phyloP scores from a whole-genome alignment of 2,888 invertebrate genomes.

The Melanostoma scalare region DNA sequence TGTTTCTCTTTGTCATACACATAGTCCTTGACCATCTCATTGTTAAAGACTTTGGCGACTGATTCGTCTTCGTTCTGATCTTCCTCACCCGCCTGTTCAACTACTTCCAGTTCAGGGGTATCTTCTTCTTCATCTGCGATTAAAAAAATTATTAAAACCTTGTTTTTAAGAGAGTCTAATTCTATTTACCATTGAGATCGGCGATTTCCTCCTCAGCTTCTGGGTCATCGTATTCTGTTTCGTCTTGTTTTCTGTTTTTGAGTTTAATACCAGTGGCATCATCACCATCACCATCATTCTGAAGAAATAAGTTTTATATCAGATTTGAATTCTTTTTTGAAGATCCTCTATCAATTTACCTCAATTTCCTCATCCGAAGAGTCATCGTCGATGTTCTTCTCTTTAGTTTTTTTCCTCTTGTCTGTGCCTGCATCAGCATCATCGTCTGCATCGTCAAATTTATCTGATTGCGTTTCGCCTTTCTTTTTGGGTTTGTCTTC shows the following conservation, averaged over 20 bases:
- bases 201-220: slow-evolving; percentile 84
- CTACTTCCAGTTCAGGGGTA: slow-evolving; percentile 67
- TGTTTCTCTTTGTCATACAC: slow-evolving; percentile 89
- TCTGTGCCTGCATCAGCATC: slow-evolving; percentile 80
- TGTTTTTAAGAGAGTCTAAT: not conserved
- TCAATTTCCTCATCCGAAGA: slow-evolving; percentile 79
- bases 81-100: slow-evolving; percentile 39
- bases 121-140: slow-evolving; percentile 73
- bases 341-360: slow-evolving; percentile 72
- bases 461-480: slow-evolving; percentile 75
- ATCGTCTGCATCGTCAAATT: slow-evolving; percentile 77
- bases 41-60: slow-evolving; percentile 77
- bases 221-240: slow-evolving; percentile 87
- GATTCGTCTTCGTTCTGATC: slow-evolving; percentile 76
- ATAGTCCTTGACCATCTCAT: slow-evolving; percentile 84
- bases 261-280: slow-evolving; percentile 82
- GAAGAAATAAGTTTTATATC: not conserved
- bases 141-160: not conserved
- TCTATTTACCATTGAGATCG: slow-evolving; percentile 77
- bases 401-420: slow-evolving; percentile 82
- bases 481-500: slow-evolving; percentile 78
- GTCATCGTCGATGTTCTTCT: slow-evolving; percentile 81
- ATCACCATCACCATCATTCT: slow-evolving; percentile 78
- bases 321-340: not conserved
- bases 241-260: slow-evolving; percentile 84